Percentiles rank a stretch among this genome's conserved stretches.
These are phyloP conservation scores for Phortica okadai DNA, from an alignment of 2,888 invertebrate genomes.

Conservation along the genomic window DNA sequence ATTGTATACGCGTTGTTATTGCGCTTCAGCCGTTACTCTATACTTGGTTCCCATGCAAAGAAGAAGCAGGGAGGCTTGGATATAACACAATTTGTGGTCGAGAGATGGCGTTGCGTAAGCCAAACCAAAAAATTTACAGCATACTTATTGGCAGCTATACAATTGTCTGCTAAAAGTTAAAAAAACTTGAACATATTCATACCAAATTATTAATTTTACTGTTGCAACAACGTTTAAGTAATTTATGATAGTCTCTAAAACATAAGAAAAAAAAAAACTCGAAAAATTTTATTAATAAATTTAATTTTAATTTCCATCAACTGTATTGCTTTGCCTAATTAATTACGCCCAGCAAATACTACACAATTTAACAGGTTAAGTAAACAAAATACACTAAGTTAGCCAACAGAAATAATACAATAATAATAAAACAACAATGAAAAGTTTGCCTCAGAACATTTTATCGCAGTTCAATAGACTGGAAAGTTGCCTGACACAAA, in stretches of 20 bases:
- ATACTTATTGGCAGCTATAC: not conserved
- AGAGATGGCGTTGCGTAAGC: not conserved
- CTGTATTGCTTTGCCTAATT: too few species aligned
- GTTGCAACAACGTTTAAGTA: not conserved
- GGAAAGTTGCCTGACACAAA: conserved; percentile 13
- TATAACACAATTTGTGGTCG: not conserved
- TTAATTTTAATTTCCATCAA: not conserved
- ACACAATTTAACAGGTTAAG: too few species aligned
- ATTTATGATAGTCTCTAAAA: conserved; percentile 1
- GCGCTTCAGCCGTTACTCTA: conserved; percentile 11
- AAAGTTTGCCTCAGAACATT: not conserved
- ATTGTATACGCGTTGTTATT: conserved; percentile 29
- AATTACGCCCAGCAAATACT: too few species aligned
- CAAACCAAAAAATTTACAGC: not conserved
- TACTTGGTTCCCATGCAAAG: not conserved
- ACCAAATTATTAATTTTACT: not conserved
- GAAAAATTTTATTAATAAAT: not conserved
- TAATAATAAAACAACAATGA: not conserved
- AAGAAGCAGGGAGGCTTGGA: not conserved
- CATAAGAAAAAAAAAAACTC: not conserved
- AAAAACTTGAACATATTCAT: too few species aligned
- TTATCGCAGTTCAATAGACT: not conserved
- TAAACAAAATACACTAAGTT: too few species aligned
- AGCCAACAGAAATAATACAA: too few species aligned
- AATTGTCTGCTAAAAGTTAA: too few species aligned